Evolutionary conservation across 2,797 vertebrate genomes (phyloP), one percentile per base, ranked within the genome.

Genomic region (Anas flavirostris): DNA sequence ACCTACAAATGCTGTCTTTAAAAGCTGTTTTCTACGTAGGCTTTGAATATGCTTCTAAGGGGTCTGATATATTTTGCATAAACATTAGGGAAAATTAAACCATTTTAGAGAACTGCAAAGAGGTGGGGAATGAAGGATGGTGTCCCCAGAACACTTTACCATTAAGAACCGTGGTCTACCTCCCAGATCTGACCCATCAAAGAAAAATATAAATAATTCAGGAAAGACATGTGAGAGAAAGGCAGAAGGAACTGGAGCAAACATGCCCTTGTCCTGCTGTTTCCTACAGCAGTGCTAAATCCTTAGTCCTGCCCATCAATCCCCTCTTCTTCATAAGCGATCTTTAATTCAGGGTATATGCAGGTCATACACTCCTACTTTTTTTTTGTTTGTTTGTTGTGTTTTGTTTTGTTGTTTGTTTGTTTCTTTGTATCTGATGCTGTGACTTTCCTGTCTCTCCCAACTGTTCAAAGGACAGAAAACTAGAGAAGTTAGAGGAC

Each of bases 291-390:
- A 16, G 26, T 5, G 3, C 17, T 4, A 16, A 56, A 14, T 5
- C 78, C 80, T 4, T 3, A 76, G 33, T 18, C 46, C 55, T 66
- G 72, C 52, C 66, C 15, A 41, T n/a, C 69, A 81, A 68, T 64
- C 1, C 1, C 3, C 14, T 37, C 55, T 33, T 64, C 22, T 23
- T 68, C 41, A 17, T 9, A 12, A 1, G 1, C 2, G 25, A 26
- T 26, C 41, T 60, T 68, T 64, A 44, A 53, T 41, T 26, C 46
- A 11, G 33, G 52, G 19, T 26, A 23, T 0, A 0, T 11, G 50
- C 33, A 55, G 9, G 22, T 77, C 28, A 31, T 88, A 67, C 19
- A 82, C 25, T 72, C 31, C 31, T 48, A 21, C 4, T 0, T 28
- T 69, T 23, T 23, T 48, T 7, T 48, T 46, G 11, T 22, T 44